phyloP scores from a whole-genome alignment of 2,888 invertebrate genomes.

The Buathra laborator region DNA sequence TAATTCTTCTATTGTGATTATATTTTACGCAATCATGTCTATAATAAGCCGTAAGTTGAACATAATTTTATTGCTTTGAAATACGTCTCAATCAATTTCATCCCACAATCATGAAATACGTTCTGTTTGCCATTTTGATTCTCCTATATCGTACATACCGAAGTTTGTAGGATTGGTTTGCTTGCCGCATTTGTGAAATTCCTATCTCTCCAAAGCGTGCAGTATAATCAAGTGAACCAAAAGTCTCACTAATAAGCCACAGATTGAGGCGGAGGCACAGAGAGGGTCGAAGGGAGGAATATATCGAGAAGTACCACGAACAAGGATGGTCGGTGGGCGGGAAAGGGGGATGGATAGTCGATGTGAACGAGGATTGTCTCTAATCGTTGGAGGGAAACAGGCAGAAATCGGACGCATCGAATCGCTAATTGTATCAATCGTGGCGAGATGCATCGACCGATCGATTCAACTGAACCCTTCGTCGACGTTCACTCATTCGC shows the following conservation, averaged over 20 bases:
- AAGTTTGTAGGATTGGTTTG: constrained; percentile 24
- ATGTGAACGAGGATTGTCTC: constrained; percentile 48
- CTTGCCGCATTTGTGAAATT: constrained; percentile 43
- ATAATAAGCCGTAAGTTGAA: no score
- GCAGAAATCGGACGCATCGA: constrained; percentile 48
- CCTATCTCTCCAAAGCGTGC: constrained; percentile 3
- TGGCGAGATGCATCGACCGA: constrained; percentile 41
- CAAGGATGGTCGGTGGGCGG: background rate
- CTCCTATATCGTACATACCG: constrained; percentile 2
- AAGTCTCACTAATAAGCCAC: constrained; percentile 47
- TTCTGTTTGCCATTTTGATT: background rate
- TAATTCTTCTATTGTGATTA: no score
- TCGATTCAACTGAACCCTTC: constrained; percentile 38
- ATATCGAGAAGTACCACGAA: background rate
- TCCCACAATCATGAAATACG: constrained; percentile 13
- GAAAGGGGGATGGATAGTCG: background rate
- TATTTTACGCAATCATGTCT: no score
- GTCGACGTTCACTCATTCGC: constrained; percentile 50
- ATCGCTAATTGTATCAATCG: constrained; percentile 63
- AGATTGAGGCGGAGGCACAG: constrained; percentile 26
- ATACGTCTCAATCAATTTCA: background rate
- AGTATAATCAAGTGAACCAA: constrained; percentile 47
- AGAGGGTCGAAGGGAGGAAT: background rate
- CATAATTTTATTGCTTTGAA: background rate
- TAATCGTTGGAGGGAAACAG: constrained; percentile 53